phyloP scores from a whole-genome alignment of 2,113 vertebrate genomes.

The Nothobranchius kuhntae region DNA sequence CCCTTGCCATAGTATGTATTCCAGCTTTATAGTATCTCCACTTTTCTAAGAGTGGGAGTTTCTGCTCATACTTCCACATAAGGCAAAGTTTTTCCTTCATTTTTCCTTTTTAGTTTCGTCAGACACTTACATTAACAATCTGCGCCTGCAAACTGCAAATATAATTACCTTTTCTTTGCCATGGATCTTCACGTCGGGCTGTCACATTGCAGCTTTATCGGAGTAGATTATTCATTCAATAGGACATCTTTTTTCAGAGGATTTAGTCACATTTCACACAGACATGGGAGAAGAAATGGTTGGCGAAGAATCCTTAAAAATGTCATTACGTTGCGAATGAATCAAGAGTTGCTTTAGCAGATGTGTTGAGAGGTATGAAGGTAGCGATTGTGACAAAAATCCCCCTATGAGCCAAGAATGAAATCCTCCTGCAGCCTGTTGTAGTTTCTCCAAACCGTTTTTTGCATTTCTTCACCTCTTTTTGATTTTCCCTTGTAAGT shows the following conservation, averaged over 20 bases:
- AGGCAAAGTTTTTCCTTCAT: neutral
- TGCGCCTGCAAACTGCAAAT: neutral
- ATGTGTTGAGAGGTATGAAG: neutral
- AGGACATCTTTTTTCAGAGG: too few species aligned
- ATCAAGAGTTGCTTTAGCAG: conserved; percentile 5
- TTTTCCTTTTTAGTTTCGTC: neutral
- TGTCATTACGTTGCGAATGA: conserved; percentile 2
- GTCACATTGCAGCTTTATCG: neutral
- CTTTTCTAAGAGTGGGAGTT: neutral
- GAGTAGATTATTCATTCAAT: neutral
- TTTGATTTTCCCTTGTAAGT: conserved; percentile 16
- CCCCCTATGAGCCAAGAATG: neutral
- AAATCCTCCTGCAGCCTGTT: conserved; percentile 10
- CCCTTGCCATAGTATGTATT: neutral
- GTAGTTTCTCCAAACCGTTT: conserved; percentile 20
- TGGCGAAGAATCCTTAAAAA: neutral
- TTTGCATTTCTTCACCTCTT: conserved; percentile 38
- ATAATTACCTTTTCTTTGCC: neutral
- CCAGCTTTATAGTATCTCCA: neutral
- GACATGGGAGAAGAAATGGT: neutral
- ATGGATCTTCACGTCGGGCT: neutral
- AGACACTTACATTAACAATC: neutral
- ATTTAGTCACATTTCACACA: neutral
- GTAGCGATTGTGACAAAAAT: neutral
- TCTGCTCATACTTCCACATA: neutral